Base-by-base conservation (phyloP, 2,113 vertebrate genomes). In the Butorides virescens region DNA sequence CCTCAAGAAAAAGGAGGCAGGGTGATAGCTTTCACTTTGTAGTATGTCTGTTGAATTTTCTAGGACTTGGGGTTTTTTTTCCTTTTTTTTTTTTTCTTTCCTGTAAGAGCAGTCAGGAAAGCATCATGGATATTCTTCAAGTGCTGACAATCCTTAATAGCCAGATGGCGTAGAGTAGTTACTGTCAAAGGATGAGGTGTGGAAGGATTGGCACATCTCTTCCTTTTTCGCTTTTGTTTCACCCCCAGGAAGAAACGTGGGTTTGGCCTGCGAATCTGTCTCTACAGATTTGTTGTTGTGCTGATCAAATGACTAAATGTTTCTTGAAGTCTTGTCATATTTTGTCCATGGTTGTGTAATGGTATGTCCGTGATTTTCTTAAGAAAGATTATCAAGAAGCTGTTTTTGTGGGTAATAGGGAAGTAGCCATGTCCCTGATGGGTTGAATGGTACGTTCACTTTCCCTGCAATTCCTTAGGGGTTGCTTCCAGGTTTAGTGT, bases 151-250 rank as follows among this genome's bases (percentile, higher is more conserved):
- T 84, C 42, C 44, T 84, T 91, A 88, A 72, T 65, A 91, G 58
- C 53, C 86, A 87, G 81, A 73, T 95, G 67, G 53, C 7, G 2
- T 50, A 32, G 80, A 91, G 68, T 86, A 83, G 67, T 86, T 88
- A 58, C 91, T 91, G 91, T 86, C 59, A 74, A 92, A 93, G 72
- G 68, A 92, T 74, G 70, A 91, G 34, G 42, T 63, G 68, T 81
- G 25, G 88, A 90, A 74, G 34, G 55, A 83, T 37, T 94, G 92
- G 68, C 83, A 72, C 34, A 90, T 94, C 37, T 29, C 50, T 93
- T 95, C 61, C 29, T 92, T 59, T 71, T 80, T 52, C 3, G 2
- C 2, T 59, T 88, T 89, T 72, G 30, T 90, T 91, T 74, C 42
- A 76, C 0, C 30, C 20, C 21, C 42, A 26, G 37, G 78, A 94